Evolutionary conservation across 2,888 invertebrate species (phyloP).

Genomic region (Drosophila cognata): DNA sequence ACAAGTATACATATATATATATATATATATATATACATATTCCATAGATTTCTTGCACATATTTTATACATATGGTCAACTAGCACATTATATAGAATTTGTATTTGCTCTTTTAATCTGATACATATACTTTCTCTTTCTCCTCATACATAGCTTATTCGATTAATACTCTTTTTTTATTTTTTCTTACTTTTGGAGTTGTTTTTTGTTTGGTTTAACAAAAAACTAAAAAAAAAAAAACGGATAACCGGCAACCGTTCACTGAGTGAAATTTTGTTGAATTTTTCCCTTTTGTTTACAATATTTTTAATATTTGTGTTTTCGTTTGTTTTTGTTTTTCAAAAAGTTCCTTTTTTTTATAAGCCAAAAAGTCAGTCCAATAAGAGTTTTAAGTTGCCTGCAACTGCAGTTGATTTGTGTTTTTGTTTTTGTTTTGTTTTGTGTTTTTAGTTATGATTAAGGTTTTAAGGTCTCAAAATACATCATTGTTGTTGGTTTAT

Average conservation of each 20-base stretch:
- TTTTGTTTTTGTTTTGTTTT: constrained; percentile 46
- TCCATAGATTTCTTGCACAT: constrained; percentile 27
- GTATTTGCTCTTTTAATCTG: constrained; percentile 22
- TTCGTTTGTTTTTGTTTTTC: constrained; percentile 51
- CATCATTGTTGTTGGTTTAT: constrained; percentile 54
- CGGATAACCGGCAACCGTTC: constrained; percentile 71
- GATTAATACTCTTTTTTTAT: constrained; percentile 69
- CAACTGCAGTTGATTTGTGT: constrained; percentile 82
- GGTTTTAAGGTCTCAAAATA: constrained; percentile 69
- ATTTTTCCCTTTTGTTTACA: constrained; percentile 58
- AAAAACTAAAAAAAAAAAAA: constrained; percentile 33
- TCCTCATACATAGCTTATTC: constrained; percentile 39
- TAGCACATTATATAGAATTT: constrained; percentile 54
- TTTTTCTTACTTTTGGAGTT: constrained; percentile 48
- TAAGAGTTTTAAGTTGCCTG: constrained; percentile 82
- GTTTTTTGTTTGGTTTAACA: constrained; percentile 25
- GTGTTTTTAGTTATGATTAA: constrained; percentile 43
- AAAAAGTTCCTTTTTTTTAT: constrained; percentile 77
- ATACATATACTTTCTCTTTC: constrained; percentile 25
- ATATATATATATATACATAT: constrained; percentile 35
- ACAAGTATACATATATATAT: constrained; percentile 27
- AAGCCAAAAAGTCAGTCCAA: constrained; percentile 82
- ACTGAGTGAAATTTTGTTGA: constrained; percentile 68
- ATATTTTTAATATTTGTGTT: constrained; percentile 76
- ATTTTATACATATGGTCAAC: constrained; percentile 39